Base-by-base conservation (phyloP, 2,888 invertebrate genomes). In the Hirtodrosophila alboralis region DNA sequence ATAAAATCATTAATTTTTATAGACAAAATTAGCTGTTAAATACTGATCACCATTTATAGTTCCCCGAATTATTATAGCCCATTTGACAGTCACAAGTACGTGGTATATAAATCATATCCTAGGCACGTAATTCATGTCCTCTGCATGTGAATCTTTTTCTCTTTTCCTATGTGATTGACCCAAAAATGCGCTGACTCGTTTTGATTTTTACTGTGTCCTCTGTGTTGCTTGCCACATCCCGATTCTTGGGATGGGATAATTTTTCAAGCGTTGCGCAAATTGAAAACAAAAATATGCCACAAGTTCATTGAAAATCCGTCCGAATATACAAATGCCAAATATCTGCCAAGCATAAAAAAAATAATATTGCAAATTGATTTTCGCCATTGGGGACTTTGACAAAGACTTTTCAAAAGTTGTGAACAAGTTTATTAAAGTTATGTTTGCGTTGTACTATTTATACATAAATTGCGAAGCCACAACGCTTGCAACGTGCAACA, bases 161-260 rank as follows among this genome's bases (percentile, higher is more conserved):
- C 44, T 26, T 16, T 28, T 41, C 43, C n/a, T n/a, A n/a, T 40
- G 49, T 79, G 79, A 78, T 84, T 83, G 83, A 84, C 83, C 83
- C 75, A 79, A 84, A 83, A 79, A 77, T 63, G 72, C 72, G 79
- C 68, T 83, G 85, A 79, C 77, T 83, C 83, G 72, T 71, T 80
- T 64, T 73, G 81, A 84, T 76, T 81, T 81, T 75, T 72, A 38
- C 49, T 56, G 26, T 31, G 40, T 49, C 10, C 43, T 48, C 64
- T 34, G 44, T 34, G 44, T 40, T 14, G 7, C 34, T 59, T 37
- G 18, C 31, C 23, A 14, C n/a, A 26, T 30, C 41, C 38, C 38
- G 33, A 5, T 8, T 26, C 34, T 43, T 44, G 41, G 14, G 34
- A 36, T 13, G 40, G 40, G 36, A 56, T 44, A 38, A 54, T 54